Evolutionary conservation across 2,797 vertebrate genomes (phyloP), one percentile per base, ranked within the genome.

Genomic region (Gobio occitaniae): DNA sequence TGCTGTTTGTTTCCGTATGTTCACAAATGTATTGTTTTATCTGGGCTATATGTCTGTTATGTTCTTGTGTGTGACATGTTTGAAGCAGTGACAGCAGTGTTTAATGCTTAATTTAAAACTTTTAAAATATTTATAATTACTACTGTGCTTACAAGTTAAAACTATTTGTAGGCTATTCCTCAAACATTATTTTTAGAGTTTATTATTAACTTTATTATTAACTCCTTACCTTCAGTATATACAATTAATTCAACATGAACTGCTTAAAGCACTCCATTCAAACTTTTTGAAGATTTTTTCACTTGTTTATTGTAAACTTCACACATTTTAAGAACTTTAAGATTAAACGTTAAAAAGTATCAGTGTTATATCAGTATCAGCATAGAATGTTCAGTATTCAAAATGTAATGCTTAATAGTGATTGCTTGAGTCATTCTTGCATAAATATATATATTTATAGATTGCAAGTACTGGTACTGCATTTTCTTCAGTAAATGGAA

Each of bases 1-100:
- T n/a, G 16, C 78, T 61, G 66, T 54, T 76, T 59, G 52, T 17
- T 59, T 44, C 21, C 17, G 54, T 82, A 83, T 65, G 70, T 75
- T 65, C 32, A 75, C 1, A 63, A 17, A 25, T 52, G 13, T 41
- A 3, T 65, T 50, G 1, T 38, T 82, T 36, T 6, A 19, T 38
- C 21, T 52, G 29, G 8, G 13, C 6, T 82, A 32, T 52, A 10
- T 15, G 17, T 79, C n/a, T 79, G 59, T n/a, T 44, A 16, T 25
- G 47, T n/a, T 47, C 2, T 70, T 47, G 4, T 70, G 21, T 63
- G 59, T 63, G 59, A 13, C n/a, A 29, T 63, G 59, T 15, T 29
- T 63, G 4, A 13, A 25, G 56, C 56, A 59, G 56, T 11, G 59
- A 61, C 11, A 25, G 59, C n/a, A 17, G 3, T 19, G 36, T 56